Base-by-base conservation (phyloP, 2,888 invertebrate species). In the Apotomis turbidana region DNA sequence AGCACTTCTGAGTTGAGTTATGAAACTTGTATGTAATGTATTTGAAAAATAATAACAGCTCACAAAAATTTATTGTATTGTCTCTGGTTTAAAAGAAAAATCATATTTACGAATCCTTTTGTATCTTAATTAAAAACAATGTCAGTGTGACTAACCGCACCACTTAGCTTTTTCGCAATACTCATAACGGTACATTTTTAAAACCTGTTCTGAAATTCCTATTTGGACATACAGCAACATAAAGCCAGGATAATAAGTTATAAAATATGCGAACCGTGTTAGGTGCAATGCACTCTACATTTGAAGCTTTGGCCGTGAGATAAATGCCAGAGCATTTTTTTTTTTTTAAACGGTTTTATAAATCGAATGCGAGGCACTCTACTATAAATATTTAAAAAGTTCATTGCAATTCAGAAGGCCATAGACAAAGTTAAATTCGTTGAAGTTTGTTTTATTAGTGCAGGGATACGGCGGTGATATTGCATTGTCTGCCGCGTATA, bases 161-260 rank as follows among this genome's bases (percentile, higher is more conserved):
- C 61, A 68, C 71, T 68, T 63, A 63, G 52, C 62, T 68, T 58
- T 72, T 68, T 72, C 46, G 63, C 46, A 59, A 44, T 68, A 60
- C 13, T 8, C 13, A 58, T 77, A 83, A 74, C 84, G 81, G 84
- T 82, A 77, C 41, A 57, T 36, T 74, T 77, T 81, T 79, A 74
- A 76, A 81, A 82, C 84, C 77, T 76, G 83, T 84, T 85, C 78
- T 76, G 68, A 79, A 72, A 62, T 78, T 73, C 80, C 74, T 81
- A 80, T 82, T 79, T 72, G 72, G 63, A 68, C 68, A 63, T 68
- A 68, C 63, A 58, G 68, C 72, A 68, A 52, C 58, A 72, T 72
- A 68, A 72, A 72, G 63, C 15, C 44, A 72, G 72, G 72, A 72
- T 72, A 72, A 72, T 72, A 72, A 59, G 72, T 68, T 68, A 68